Conservation (phyloP, 2,888 invertebrate species). For the Drosophila yooni region DNA sequence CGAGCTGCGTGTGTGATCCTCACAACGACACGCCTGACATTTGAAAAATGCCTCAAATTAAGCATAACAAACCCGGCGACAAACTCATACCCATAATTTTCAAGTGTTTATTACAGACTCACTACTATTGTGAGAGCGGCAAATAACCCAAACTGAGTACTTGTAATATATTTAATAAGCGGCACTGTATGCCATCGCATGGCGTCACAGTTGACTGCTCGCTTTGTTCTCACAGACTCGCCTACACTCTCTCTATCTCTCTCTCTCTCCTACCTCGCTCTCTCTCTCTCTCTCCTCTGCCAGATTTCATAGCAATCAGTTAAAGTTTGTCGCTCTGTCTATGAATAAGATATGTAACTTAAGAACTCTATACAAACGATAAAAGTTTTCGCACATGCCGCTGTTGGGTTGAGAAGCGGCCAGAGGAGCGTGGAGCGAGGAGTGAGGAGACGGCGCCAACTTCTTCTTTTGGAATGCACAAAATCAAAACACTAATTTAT, state of each 20-base stretch:
- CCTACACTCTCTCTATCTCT: background rate
- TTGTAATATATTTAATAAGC: constrained; percentile 58
- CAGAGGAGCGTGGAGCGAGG: background rate
- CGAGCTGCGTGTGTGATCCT: constrained; percentile 73
- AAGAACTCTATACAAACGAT: constrained; percentile 68
- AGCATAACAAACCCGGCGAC: constrained; percentile 42
- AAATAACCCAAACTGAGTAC: constrained; percentile 13
- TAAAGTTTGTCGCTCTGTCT: constrained; percentile 61
- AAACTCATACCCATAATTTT: constrained; percentile 48
- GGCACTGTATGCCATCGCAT: constrained; percentile 60
- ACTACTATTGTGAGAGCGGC: constrained; percentile 5
- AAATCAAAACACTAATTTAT: constrained; percentile 79
- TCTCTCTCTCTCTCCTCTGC: background rate
- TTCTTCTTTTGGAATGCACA: constrained; percentile 66
- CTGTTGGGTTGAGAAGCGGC: constrained; percentile 6
- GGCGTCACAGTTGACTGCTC: constrained; percentile 41
- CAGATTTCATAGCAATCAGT: constrained; percentile 11
- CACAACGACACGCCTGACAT: constrained; percentile 59
- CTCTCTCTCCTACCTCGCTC: constrained; percentile 2
- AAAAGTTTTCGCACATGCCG: constrained; percentile 75
- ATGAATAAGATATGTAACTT: constrained; percentile 72
- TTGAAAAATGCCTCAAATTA: constrained; percentile 58
- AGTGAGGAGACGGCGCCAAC: constrained; percentile 58
- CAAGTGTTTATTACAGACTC: constrained; percentile 62
- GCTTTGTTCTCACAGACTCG: constrained; percentile 32